These are phyloP conservation scores for Canis aureus DNA, from an alignment of 2,113 vertebrate species.

Conservation along the genomic window DNA sequence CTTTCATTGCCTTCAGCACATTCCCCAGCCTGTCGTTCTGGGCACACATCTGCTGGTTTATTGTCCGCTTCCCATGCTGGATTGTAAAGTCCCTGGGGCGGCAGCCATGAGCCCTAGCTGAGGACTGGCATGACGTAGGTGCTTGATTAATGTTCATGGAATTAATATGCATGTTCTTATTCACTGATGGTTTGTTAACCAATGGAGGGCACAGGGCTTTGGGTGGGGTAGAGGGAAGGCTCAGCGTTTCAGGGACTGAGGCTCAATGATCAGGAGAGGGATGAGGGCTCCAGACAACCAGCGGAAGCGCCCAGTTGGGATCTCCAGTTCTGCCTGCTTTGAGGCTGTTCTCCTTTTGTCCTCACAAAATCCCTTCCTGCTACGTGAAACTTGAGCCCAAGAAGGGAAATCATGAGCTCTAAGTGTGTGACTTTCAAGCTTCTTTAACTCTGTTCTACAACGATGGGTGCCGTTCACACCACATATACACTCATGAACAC, in stretches of 20 bases:
- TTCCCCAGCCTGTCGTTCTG: neutral
- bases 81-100: neutral
- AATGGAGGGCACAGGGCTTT: neutral
- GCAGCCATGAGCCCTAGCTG: neutral
- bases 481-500: accelerated
- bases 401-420: neutral
- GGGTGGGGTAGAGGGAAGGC: neutral
- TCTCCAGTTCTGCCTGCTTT: neutral
- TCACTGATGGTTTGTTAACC: neutral
- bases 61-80: neutral
- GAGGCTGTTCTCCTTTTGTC: neutral
- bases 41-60: neutral
- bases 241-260: neutral
- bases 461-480: neutral
- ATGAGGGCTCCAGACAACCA: neutral
- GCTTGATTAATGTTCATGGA: neutral
- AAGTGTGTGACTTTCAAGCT: too few species aligned
- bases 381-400: neutral
- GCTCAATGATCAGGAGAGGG: neutral
- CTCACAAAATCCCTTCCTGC: neutral
- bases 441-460: accelerated
- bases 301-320: accelerated
- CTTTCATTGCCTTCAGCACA: neutral
- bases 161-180: neutral
- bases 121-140: neutral